These are phyloP conservation scores for Drosophila mayaguana DNA, from an alignment of 2,888 invertebrate species.

Conservation along the genomic window DNA sequence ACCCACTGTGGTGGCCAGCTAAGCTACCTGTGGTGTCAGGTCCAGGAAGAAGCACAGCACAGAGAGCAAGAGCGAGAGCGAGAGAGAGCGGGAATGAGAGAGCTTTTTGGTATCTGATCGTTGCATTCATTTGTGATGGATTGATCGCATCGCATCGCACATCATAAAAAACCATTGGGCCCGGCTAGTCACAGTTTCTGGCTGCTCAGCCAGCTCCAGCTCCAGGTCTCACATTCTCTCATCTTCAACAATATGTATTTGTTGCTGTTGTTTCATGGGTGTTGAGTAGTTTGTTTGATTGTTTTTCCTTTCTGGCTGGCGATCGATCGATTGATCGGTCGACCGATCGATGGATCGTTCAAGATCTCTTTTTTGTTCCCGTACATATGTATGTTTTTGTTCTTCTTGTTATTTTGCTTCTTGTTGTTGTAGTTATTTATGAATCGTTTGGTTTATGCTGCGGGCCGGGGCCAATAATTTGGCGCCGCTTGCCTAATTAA, in stretches of 20 bases:
- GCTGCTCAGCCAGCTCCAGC: conserved; percentile 14
- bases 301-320: conserved; percentile 56
- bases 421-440: conserved; percentile 44
- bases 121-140: conserved; percentile 72
- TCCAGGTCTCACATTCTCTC: conserved; percentile 9
- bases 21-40: conserved; percentile 74
- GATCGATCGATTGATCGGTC: conserved; percentile 56
- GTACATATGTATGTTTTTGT: conserved; percentile 11
- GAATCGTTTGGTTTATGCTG: conserved; percentile 49
- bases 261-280: conserved; percentile 55
- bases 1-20: conserved; percentile 77
- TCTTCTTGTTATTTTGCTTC: conserved; percentile 17
- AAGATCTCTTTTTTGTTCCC: conserved; percentile 34
- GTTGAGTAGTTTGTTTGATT: conserved; percentile 80
- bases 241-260: conserved; percentile 16
- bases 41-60: conserved; percentile 1
- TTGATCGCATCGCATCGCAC: conserved; percentile 82
- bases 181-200: conserved; percentile 32
- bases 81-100: neutral
- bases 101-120: conserved; percentile 24
- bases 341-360: conserved; percentile 54
- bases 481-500: conserved; percentile 75
- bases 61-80: neutral
- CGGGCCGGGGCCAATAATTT: conserved; percentile 69
- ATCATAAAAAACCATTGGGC: conserved; percentile 77